Conservation (phyloP, 2,113 vertebrate species). For the Passer montanus region DNA sequence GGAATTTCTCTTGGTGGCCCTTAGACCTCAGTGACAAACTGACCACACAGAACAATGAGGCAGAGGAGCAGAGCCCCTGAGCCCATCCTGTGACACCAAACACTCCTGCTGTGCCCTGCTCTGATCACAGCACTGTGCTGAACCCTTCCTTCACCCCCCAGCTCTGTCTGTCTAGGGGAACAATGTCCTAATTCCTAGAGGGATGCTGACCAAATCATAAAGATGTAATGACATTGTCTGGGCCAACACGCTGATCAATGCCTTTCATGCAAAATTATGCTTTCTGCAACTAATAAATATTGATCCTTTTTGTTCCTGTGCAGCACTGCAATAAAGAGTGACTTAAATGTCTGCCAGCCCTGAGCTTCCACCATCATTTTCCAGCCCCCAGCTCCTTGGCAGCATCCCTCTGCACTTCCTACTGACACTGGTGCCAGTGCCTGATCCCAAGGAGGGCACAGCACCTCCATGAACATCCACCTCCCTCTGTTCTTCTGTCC, state of each 20-base stretch:
- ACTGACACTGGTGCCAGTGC: background rate
- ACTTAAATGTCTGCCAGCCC: background rate
- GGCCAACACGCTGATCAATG: constrained; percentile 45
- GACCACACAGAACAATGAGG: rapidly evolving
- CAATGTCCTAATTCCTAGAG: background rate
- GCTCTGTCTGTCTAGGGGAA: background rate
- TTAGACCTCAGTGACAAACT: background rate
- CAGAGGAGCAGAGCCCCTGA: background rate
- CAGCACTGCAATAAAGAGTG: constrained; percentile 48
- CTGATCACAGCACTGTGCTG: background rate
- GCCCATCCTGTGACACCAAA: background rate
- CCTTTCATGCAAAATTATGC: constrained; percentile 64
- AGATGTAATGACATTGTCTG: constrained; percentile 36
- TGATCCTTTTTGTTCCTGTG: constrained; percentile 51
- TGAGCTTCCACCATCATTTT: background rate
- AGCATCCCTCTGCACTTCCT: background rate
- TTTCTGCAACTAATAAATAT: constrained; percentile 69
- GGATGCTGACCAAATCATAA: background rate
- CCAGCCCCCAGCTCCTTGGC: background rate
- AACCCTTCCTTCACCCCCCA: background rate
- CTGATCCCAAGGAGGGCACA: background rate
- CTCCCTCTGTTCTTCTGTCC: background rate
- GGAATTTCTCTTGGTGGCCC: background rate
- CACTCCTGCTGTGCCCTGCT: background rate
- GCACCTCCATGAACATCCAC: background rate